Percentiles rank a stretch among this genome's conserved stretches.
phyloP scores from a whole-genome alignment of 2,888 invertebrate genomes.

The Cantharis rustica region DNA sequence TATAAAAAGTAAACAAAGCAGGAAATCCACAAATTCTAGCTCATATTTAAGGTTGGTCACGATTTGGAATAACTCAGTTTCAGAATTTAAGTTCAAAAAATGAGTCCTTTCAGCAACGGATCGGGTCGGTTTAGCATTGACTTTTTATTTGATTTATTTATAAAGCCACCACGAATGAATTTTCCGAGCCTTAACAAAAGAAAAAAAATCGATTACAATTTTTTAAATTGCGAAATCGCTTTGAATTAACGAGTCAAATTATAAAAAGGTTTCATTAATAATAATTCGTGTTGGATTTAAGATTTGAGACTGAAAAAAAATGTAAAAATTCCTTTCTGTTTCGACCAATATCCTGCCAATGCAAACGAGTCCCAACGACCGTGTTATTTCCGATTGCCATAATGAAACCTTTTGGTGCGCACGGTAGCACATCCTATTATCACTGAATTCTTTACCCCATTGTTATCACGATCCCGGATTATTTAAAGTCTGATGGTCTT shows the following conservation, averaged over 20 bases:
- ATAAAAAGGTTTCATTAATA: neutral
- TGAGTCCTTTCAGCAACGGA: neutral
- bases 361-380: slow-evolving; percentile 33
- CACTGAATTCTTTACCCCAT: slow-evolving; percentile 45
- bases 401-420: slow-evolving; percentile 42
- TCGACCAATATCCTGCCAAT: slow-evolving; percentile 15
- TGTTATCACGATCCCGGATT: slow-evolving; percentile 45
- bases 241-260: neutral
- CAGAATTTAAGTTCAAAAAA: neutral
- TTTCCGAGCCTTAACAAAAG: neutral
- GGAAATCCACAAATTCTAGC: neutral
- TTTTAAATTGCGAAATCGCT: neutral
- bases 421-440: slow-evolving; percentile 43
- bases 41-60: neutral
- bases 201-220: neutral
- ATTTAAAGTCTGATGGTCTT: slow-evolving; percentile 46
- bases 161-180: neutral
- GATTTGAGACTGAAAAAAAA: neutral
- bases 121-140: neutral
- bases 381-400: slow-evolving; percentile 43
- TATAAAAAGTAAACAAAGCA: neutral
- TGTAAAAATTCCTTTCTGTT: slow-evolving; percentile 4
- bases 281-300: neutral
- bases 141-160: neutral
- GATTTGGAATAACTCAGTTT: neutral